Evolutionary conservation across 23 tunicate species (phyloP).

Genomic region (Trididemnum miniatum): DNA sequence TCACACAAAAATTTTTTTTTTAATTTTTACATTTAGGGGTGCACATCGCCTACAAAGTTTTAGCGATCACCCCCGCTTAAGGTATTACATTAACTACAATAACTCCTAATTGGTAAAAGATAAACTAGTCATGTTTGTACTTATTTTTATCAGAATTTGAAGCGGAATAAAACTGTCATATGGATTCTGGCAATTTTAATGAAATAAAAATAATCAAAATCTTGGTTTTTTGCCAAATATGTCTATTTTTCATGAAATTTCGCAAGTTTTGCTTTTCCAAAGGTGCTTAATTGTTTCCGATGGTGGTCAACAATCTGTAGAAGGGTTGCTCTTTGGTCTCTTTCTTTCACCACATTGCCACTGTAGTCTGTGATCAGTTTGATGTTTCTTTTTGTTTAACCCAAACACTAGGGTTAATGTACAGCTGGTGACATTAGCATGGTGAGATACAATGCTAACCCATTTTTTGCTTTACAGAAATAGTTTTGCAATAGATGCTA

Average conservation of each 20-base stretch:
- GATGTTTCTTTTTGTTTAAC: neutral
- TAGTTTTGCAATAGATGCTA: neutral
- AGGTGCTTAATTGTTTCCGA: neutral
- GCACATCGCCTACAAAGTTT: neutral
- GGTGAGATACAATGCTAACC: neutral
- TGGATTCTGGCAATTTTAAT: neutral
- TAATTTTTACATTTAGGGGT: neutral
- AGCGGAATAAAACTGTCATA: neutral
- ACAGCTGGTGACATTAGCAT: neutral
- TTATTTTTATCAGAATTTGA: neutral
- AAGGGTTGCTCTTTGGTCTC: neutral
- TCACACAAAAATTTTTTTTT: slow-evolving; percentile 2
- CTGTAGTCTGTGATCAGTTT: neutral
- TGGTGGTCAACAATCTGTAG: neutral
- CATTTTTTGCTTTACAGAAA: neutral
- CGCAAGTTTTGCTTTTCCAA: neutral
- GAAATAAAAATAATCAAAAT: neutral
- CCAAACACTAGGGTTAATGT: neutral
- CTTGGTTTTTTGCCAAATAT: neutral
- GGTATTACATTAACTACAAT: neutral
- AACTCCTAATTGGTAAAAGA: neutral
- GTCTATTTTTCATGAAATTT: neutral
- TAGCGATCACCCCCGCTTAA: neutral
- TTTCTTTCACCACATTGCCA: neutral
- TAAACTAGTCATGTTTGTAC: neutral